Base-by-base conservation (phyloP, 2,888 invertebrate species). In the Clivina fossor region DNA sequence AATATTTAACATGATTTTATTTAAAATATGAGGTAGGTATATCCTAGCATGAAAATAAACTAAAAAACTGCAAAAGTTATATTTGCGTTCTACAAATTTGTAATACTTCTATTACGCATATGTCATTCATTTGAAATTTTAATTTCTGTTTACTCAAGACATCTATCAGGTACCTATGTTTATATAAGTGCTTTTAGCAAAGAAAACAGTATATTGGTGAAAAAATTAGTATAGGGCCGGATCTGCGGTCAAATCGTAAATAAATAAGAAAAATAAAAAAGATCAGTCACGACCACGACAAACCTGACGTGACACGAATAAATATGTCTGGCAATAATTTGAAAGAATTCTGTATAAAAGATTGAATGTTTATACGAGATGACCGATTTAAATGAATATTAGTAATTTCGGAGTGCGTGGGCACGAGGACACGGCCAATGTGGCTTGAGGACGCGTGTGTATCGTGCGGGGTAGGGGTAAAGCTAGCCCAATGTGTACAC, bases 391-490 rank as follows among this genome's bases (percentile, higher is more conserved):
- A 28, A 11, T 9, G 26, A 48, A 33, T 20, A 48, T 48, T 35
- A n/a, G 35, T 26, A 24, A 48, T 37, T 37, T 48, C 11, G 37
- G 38, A 38, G 49, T 49, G 49, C 40, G 49, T 49, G 30, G 49
- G 49, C 49, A 49, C 49, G 38, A 26, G 49, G n/a, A 38, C 15
- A 9, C 28, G 40, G 38, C 49, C 49, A 49, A 49, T 49, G 38
- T 38, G 5, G 19, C 13, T n/a, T 19, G 8, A 48, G 48, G 4
- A 16, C 33, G 22, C 19, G n/a, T n/a, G n/a, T 37, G 11, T 15
- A 30, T 15, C 16, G 9, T 44, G 15, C 22, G 8, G 40, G 49
- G 26, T 38, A 40, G 49, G 49, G 32, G 37, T 15, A 28, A 16
- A 40, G 40, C 5, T 28, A 3, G 26, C 8, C 26, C 15, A 15